These are phyloP conservation scores for Apocheima hispidaria DNA, from an alignment of 2,888 invertebrate species.

Conservation along the genomic window DNA sequence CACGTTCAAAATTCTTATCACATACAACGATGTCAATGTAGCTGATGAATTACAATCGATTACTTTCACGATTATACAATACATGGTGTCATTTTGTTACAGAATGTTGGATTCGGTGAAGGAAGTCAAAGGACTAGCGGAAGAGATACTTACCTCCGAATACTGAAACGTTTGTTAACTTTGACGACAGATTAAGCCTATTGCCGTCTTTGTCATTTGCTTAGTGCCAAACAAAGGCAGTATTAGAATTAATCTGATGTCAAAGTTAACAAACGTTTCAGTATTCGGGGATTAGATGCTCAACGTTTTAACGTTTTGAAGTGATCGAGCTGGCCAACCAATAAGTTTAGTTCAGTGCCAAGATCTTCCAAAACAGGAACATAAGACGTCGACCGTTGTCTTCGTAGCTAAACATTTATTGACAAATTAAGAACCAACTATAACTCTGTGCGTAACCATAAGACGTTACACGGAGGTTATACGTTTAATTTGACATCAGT, in stretches of 20 bases:
- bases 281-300: too few relatives aligned
- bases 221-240: too few relatives aligned
- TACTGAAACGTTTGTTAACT: too few relatives aligned
- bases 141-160: too few relatives aligned
- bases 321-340: neutral
- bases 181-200: too few relatives aligned
- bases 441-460: neutral
- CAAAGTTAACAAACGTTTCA: too few relatives aligned
- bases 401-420: neutral
- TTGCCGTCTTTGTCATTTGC: too few relatives aligned
- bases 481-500: neutral
- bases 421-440: neutral
- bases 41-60: conserved; percentile 77
- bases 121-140: conserved; percentile 1
- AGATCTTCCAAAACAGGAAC: neutral
- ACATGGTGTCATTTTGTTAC: conserved; percentile 48
- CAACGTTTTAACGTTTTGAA: neutral
- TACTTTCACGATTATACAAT: conserved; percentile 79
- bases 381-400: neutral
- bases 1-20: conserved; percentile 62
- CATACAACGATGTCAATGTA: conserved; percentile 62
- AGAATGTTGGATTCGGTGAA: conserved; percentile 34
- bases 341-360: neutral
- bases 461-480: neutral
- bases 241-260: too few relatives aligned